Base-by-base conservation (phyloP, 2,797 vertebrate species). In the Cygnus olor region DNA sequence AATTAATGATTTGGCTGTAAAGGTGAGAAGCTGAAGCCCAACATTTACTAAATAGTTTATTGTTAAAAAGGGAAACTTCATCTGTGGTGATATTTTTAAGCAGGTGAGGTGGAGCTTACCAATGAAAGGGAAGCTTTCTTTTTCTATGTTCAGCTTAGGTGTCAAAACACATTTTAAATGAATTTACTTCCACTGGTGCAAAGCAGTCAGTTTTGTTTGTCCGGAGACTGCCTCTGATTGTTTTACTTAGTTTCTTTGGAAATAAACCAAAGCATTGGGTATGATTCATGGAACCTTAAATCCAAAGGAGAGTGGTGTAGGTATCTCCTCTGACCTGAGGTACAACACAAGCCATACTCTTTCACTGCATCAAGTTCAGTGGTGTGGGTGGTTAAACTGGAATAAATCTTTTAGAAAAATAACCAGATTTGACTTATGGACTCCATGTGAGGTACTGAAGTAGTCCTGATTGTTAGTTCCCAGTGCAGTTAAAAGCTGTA, bases 71-170 rank as follows among this genome's bases (percentile, higher is more conserved):
- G 64, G 42, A 96, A 93, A 78, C 17, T 80, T 85, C 68, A 87
- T 95, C 80, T 89, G 32, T 32, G 76, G 32, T 47, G 51, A 45
- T 47, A 73, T 74, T 94, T 94, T 93, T 76, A 64, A 89, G 77
- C 72, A 90, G 63, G 72, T 85, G 70, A 93, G 47, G 82, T 63
- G 69, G 54, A 95, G 54, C n/a, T 56, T 88, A 51, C 61, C 25
- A 24, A 11, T 88, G 73, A 96, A 96, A 96, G 79, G 63, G 60
- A 94, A 95, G 44, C 84, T 97, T 97, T 95, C 79, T 96, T 97
- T 91, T 42, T 69, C 32, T 44, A 34, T 12, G 24, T 80, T 87
- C 65, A 38, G 38, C 44, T 79, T 78, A 65, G 57, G 82, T 90
- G 65, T 93, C 73, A 89, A 94, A 95, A 85, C 64, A 91, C 45